Evolutionary conservation across 1,140 invertebrate species (phyloP), one percentile per base, ranked within the genome.

Genomic region (Hypothenemus hampei): DNA sequence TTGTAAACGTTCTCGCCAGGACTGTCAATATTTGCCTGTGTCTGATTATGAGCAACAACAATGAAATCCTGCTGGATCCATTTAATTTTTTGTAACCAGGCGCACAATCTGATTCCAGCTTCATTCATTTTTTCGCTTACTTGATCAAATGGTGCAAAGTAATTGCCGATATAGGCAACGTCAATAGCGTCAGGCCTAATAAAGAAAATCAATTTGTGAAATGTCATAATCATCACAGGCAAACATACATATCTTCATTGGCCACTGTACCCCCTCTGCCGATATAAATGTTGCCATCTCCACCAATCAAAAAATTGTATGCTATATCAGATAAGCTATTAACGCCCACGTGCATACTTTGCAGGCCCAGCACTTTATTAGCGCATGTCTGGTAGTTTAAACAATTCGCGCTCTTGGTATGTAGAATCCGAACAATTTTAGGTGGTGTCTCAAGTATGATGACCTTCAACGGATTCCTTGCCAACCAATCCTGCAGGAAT

Each of bases 291-390:
- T 75, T 72, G 0, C 80, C 81, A 61, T 86, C 83, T 46, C 81
- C 82, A 10, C 83, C 84, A 39, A 85, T 76, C 43, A 84, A 50
- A 64, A 87, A 87, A 65, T 80, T 87, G 63, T 83, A 85, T 21
- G 75, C 75, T 63, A 70, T 75, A 52, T 76, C 73, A 19, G 68
- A 68, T 78, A 79, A 75, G 0, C 72, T 64, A 23, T 73, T 75
- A 1, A 78, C 79, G 47, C 86, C 81, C 45, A 89, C 84, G 66
- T 90, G 87, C 60, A 80, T 87, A 11, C 72, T 79, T 68, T 91
- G 87, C 15, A 50, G 24, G 10, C 36, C 58, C 4, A 66, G 60
- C 64, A 77, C 69, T 54, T 69, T 71, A 35, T 65, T 62, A 24
- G 70, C 68, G 54, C 75, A 77, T 18, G 66, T 65, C 13, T 36